These are phyloP conservation scores for Butastur rufipennis DNA, from an alignment of 2,113 vertebrate species.

Conservation along the genomic window DNA sequence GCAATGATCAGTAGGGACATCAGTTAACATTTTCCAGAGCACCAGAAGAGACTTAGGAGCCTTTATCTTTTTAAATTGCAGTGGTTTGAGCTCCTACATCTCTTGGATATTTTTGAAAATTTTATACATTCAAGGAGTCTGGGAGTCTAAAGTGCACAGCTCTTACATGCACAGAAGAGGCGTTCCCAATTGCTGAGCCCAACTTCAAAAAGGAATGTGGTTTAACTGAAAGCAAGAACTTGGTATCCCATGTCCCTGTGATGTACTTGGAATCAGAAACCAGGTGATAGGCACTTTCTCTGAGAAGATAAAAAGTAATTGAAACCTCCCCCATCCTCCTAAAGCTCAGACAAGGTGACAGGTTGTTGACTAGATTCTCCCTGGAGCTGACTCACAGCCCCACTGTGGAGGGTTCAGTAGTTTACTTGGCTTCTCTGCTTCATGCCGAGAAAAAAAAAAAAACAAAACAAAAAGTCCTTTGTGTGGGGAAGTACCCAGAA, in stretches of 20 bases:
- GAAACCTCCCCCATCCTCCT: neutral
- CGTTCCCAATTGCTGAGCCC: neutral
- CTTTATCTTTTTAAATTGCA: neutral
- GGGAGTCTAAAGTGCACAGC: neutral
- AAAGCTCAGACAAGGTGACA: neutral
- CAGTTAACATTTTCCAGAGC: neutral
- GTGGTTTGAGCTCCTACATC: neutral
- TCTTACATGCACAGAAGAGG: neutral
- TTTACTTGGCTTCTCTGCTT: slow-evolving; percentile 16
- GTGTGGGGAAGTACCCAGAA: neutral
- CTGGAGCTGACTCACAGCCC: neutral
- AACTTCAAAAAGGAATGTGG: neutral
- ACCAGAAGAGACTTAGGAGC: neutral
- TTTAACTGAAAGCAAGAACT: neutral
- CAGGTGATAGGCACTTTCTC: neutral
- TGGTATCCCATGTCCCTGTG: neutral
- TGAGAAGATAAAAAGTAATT: neutral
- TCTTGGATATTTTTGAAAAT: neutral
- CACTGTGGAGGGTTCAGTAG: neutral
- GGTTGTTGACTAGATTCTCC: neutral
- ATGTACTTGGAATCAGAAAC: neutral
- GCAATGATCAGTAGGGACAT: neutral
- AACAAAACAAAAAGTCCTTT: neutral
- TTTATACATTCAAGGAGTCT: rapidly evolving
- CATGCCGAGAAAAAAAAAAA: neutral